Conservation (phyloP, 2,797 vertebrate genomes). For the Gambusia yucatana region DNA sequence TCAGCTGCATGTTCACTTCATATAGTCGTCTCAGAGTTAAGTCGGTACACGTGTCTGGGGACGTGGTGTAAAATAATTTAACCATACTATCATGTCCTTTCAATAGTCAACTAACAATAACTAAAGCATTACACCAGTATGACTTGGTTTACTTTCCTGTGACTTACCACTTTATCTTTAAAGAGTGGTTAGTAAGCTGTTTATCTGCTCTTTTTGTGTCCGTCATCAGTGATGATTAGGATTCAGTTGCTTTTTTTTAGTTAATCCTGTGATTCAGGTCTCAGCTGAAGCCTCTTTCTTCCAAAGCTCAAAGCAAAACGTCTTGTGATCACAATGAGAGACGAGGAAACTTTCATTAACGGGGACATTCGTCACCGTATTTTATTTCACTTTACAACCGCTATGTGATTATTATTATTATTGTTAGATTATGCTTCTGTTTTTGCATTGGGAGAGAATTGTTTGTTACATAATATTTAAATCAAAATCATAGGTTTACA, state of each 20-base stretch:
- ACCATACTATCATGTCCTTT: constrained; percentile 66
- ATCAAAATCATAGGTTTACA: constrained; percentile 58
- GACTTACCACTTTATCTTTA: constrained; percentile 62
- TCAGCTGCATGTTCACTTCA: constrained; percentile 66
- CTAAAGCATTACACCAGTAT: constrained; percentile 72
- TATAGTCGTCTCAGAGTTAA: constrained; percentile 45
- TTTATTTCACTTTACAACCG: not conserved
- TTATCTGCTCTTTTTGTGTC: constrained; percentile 61
- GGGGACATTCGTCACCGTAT: not conserved
- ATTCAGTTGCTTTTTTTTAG: constrained; percentile 51
- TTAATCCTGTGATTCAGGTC: constrained; percentile 59
- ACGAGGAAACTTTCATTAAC: not conserved
- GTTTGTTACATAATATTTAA: constrained; percentile 36
- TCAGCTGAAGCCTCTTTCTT: constrained; percentile 27
- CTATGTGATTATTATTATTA: constrained; percentile 3
- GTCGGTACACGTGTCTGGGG: constrained; percentile 43
- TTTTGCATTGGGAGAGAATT: constrained; percentile 49
- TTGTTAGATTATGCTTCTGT: constrained; percentile 12
- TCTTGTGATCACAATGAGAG: constrained; percentile 40
- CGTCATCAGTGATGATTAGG: constrained; percentile 54
- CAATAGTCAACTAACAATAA: constrained; percentile 77
- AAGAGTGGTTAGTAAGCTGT: constrained; percentile 63
- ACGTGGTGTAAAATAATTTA: constrained; percentile 72
- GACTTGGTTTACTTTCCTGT: constrained; percentile 64
- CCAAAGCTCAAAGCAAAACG: constrained; percentile 49